Base-by-base conservation (phyloP, 2,797 vertebrate genomes). In the Propithecus perrieri region DNA sequence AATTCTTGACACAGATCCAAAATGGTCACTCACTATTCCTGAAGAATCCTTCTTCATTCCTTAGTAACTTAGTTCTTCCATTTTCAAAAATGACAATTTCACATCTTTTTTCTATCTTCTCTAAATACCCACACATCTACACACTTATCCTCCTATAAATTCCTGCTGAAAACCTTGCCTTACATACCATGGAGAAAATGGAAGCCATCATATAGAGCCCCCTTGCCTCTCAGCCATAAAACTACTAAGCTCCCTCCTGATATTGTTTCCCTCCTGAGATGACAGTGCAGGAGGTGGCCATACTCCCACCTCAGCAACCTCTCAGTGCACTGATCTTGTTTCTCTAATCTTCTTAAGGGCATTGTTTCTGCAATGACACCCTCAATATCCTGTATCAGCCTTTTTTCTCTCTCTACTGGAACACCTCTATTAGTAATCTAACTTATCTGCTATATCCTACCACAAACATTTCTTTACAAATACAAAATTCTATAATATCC, bases 241-340 rank as follows among this genome's bases (percentile, higher is more conserved):
- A 71, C 18, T 43, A 18, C 43, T 17, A 28, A n/a, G 7, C 1
- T 28, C 13, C 48, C n/a, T 26, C 13, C 35, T 20, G 13, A 11
- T 22, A 30, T 0, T 6, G 0, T 22, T 35, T 61, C 1, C 24
- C 10, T 61, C 38, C 14, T 53, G 41, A 76, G 38, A 6, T 14
- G n/a, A 55, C 2, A n/a, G 18, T 9, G 10, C 38, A 5, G 2
- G 30, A 78, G 12, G 2, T 38, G 14, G 57, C 14, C 33, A 20
- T 3, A 30, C 4, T 41, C 50, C 43, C 17, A 22, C 30, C 3
- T 55, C 8, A 48, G 43, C 28, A 13, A 24, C 17, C 61, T 17
- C 48, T 20, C 13, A 33, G 13, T 4, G 1, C 24, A 20, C 2
- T 9, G 20, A 20, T 2, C 1, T 5, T 15, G 3, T 2, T 10